A percentile compares a stretch with the other conserved stretches of the same genome.
Conservation (phyloP, 2,113 vertebrate genomes). For the Dissostichus mawsoni region DNA sequence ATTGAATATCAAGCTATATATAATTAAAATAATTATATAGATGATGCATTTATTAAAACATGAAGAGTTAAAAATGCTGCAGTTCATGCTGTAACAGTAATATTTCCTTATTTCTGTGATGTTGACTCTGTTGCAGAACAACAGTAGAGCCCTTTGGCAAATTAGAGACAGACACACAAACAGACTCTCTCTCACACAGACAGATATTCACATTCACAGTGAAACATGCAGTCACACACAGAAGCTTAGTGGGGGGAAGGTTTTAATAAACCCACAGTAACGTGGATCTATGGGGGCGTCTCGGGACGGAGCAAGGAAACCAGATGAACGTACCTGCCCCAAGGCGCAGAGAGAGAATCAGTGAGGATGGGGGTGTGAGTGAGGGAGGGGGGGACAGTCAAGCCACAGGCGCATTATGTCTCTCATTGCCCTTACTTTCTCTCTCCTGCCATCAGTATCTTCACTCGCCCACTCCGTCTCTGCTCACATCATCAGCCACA, state of each 20-base stretch:
- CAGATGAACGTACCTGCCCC: conserved; percentile 78
- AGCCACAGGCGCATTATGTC: conserved; percentile 74
- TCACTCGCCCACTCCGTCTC: conserved; percentile 60
- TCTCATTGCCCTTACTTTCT: conserved; percentile 65
- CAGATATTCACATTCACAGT: conserved; percentile 8
- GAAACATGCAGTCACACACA: conserved; percentile 57
- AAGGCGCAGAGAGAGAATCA: conserved; percentile 53
- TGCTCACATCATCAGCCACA: conserved; percentile 66
- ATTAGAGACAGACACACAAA: conserved; percentile 16
- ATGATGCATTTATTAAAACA: conserved; percentile 2
- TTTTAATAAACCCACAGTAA: conserved; percentile 81
- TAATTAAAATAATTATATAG: conserved; percentile 19
- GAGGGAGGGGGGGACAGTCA: conserved; percentile 19
- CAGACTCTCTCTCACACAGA: conserved; percentile 13
- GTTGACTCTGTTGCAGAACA: conserved; percentile 56
- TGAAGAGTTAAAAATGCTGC: conserved; percentile 27
- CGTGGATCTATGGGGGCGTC: conserved; percentile 76
- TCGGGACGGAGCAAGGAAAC: conserved; percentile 75
- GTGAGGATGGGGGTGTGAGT: conserved; percentile 25
- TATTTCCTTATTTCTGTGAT: conserved; percentile 46
- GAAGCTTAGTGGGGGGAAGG: conserved; percentile 73
- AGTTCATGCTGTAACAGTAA: conserved; percentile 16
- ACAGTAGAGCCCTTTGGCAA: conserved; percentile 61
- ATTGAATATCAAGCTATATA: not conserved
- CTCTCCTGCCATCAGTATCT: conserved; percentile 64